These are phyloP conservation scores for Teleogryllus occipitalis DNA, from an alignment of 1,140 invertebrate genomes.

Conservation along the genomic window DNA sequence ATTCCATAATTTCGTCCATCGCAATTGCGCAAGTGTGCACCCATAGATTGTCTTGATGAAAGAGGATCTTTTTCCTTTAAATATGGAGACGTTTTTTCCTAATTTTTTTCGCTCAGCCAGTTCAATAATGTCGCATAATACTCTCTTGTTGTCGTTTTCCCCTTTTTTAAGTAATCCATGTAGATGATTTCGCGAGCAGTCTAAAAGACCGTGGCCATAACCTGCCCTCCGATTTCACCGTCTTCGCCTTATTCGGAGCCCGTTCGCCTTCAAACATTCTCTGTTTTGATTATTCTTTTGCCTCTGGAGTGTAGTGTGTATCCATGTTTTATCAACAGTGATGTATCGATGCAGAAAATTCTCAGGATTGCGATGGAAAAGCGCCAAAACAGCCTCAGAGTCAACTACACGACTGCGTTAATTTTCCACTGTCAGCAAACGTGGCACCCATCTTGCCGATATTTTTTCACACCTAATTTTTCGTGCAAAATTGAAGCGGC, in stretches of 20 bases:
- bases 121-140: constrained; percentile 27
- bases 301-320: constrained; percentile 33
- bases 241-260: constrained; percentile 28
- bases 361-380: constrained; percentile 13
- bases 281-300: constrained; percentile 32
- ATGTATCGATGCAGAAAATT: constrained; percentile 27
- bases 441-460: neutral
- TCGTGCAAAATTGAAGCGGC: neutral
- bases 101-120: constrained; percentile 25
- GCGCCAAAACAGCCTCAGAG: constrained; percentile 17
- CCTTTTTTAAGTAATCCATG: constrained; percentile 21
- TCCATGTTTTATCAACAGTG: constrained; percentile 29
- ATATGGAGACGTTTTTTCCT: constrained; percentile 30
- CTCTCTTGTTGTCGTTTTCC: constrained; percentile 24
- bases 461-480: neutral
- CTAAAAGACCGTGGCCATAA: constrained; percentile 29
- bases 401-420: constrained; percentile 11
- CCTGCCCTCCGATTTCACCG: constrained; percentile 29
- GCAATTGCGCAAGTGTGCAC: constrained; percentile 26
- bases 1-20: constrained; percentile 32
- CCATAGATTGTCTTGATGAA: constrained; percentile 33
- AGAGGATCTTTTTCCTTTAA: constrained; percentile 33
- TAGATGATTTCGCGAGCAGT: constrained; percentile 23
- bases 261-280: constrained; percentile 27
- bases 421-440: constrained; percentile 15